Evolutionary conservation across 2,113 vertebrate genomes (phyloP), one percentile per base, ranked within the genome.

Genomic region (Paralichthys olivaceus): DNA sequence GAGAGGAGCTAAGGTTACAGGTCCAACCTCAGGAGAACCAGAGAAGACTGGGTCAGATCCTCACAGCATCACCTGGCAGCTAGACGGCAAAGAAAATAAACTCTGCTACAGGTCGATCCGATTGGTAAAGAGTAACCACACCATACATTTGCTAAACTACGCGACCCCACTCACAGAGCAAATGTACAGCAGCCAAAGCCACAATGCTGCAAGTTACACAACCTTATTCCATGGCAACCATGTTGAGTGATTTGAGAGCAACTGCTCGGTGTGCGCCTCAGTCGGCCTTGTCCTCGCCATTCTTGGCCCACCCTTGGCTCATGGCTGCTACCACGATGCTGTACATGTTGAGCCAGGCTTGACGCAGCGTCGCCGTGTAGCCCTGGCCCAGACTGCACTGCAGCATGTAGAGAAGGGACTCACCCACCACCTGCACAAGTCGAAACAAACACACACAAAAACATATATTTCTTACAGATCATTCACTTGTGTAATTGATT

Each of bases 331-430:
- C 97, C 92, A 98, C 96, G 8, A 95, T 88, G 81, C 77, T 79
- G 15, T 96, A 99, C 91, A 99, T 95, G 87, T 92, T 95, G 89
- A 94, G 96, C 97, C 97, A 98, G 82, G 97, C 97, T 45, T 96
- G 95, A 61, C 80, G 91, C 56, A 93, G 65, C 0, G 96, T 92
- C 0, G 95, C 91, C 0, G 95, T 96, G 93, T 98, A 98, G 74
- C 93, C 92, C 1, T 94, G 85, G 14, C 96, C 97, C 72, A 98
- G 93, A 80, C 96, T 96, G 87, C 94, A 94, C 93, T 98, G 97
- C 91, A 98, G 91, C 96, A 98, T 97, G 90, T 96, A 98, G 69
- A 98, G 95, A 80, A 99, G 93, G 58, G 97, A 95, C 89, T 98
- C 96, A 0, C 97, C 97, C 0, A 98, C 97, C 19, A 95, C 81